Base-by-base conservation (phyloP, 2,113 vertebrate genomes). In the Hippoglossus stenolepis region DNA sequence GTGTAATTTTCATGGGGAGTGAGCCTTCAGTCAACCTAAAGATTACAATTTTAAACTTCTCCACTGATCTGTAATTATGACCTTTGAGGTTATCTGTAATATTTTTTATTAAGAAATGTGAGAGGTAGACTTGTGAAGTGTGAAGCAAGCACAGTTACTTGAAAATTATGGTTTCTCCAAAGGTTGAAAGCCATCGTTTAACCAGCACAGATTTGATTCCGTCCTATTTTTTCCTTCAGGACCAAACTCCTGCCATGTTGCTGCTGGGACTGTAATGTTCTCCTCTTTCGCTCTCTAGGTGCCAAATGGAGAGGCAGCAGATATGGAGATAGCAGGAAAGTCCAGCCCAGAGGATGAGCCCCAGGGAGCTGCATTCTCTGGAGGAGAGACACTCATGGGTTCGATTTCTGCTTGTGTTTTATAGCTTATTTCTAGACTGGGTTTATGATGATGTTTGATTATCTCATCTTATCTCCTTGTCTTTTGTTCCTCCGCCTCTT, bases 311-410 rank as follows among this genome's bases (percentile, higher is more conserved):
- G 95, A 96, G 54, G 51, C 87, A 54, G 77, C 91, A 21, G 93
- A 93, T 4, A 74, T 92, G 64, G 95, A 95, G 90, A 85, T 94
- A 61, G 89, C 95, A 11, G 95, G 94, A 76, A 92, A 93, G 65
- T 93, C 93, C 18, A 92, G 80, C 79, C 87, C 93, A 12, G 95
- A 95, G 67, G 91, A 92, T 65, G 95, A 94, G 70, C 89, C 75
- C 6, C 91, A 89, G 70, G 87, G 87, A 75, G 86, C 90, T 74
- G 73, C 90, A 1, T 94, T 95, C 78, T 86, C 90, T n/a, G 91
- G 35, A 65, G 94, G 90, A 13, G 95, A 96, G 21, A 71, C 92
- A 21, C 93, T 96, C 20, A 94, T 96, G 67, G 89, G 97, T 97
- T 95, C 79, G 84, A 84, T 63, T 2, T 71, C 56, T 51, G 20